Evolutionary conservation across 2,113 vertebrate genomes (phyloP).

Genomic region (Dromaius novaehollandiae): DNA sequence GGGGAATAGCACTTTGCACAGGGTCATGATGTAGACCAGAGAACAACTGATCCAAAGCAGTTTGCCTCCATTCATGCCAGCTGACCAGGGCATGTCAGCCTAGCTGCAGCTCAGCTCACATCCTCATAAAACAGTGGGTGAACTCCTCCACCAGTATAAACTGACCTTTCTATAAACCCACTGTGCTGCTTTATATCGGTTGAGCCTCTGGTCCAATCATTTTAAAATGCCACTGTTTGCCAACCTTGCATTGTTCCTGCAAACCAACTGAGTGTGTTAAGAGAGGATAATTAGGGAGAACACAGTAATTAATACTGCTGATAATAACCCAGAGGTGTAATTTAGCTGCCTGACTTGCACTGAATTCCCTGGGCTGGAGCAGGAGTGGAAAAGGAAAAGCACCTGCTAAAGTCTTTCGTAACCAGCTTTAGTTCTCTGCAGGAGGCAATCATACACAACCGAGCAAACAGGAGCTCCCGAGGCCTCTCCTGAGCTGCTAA

Average conservation of each 20-base stretch:
- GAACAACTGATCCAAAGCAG: neutral
- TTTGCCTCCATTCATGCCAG: neutral
- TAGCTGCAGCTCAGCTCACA: neutral
- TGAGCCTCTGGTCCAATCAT: neutral
- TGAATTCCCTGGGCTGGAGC: constrained; percentile 64
- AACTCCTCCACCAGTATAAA: neutral
- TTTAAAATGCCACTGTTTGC: constrained; percentile 48
- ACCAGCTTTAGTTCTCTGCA: constrained; percentile 75
- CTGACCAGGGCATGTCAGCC: neutral
- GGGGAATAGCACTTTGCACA: neutral
- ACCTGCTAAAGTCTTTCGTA: constrained; percentile 72
- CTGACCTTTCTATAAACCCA: constrained; percentile 11
- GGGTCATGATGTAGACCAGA: neutral
- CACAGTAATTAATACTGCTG: constrained; percentile 62
- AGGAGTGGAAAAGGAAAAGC: constrained; percentile 53
- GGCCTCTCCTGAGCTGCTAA: constrained; percentile 41
- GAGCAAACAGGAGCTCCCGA: constrained; percentile 11
- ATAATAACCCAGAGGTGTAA: constrained; percentile 66
- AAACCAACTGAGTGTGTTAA: constrained; percentile 40
- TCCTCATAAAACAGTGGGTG: neutral
- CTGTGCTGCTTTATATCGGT: neutral
- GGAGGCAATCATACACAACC: constrained; percentile 70
- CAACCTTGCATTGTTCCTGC: constrained; percentile 23
- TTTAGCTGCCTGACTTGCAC: constrained; percentile 71
- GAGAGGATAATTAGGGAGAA: constrained; percentile 55